A percentile compares a stretch with the other conserved stretches of the same genome.
Evolutionary conservation across 2,888 invertebrate species (phyloP).

Genomic region (Drosophila emarginata): DNA sequence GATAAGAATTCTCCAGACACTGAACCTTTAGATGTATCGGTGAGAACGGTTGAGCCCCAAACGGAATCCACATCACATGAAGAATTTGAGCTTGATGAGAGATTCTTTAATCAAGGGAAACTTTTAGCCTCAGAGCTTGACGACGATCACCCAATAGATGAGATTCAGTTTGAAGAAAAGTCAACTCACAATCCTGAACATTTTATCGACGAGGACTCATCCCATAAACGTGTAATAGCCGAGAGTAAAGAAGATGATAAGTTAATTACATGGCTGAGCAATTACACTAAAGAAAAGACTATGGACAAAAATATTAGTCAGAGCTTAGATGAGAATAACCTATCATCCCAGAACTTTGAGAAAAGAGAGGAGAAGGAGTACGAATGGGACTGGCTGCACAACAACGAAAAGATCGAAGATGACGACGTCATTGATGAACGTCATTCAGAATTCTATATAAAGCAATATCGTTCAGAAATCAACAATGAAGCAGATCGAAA

Average conservation of each 20-base stretch:
- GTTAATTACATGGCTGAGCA: not conserved
- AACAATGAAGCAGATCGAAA: not conserved
- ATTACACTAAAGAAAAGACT: slow-evolving; percentile 5
- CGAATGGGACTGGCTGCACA: slow-evolving; percentile 60
- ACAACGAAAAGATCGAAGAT: slow-evolving; percentile 9
- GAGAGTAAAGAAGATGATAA: not conserved
- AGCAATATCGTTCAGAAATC: not conserved
- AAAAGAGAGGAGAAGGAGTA: slow-evolving; percentile 2
- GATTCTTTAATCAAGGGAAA: not conserved
- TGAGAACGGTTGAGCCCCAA: not conserved
- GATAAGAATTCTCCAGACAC: not conserved
- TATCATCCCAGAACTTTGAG: slow-evolving; percentile 19
- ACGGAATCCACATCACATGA: not conserved
- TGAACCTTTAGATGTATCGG: not conserved
- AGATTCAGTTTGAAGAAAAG: not conserved
- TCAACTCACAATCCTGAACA: too few relatives aligned
- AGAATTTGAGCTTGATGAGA: not conserved
- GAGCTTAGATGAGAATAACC: slow-evolving; percentile 1
- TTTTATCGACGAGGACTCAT: not conserved
- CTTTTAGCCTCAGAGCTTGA: not conserved
- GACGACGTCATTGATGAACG: not conserved
- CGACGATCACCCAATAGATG: not conserved
- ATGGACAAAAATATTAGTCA: too few relatives aligned
- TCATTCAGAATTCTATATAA: not conserved
- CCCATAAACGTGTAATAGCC: not conserved